phyloP scores from a whole-genome alignment of 1,140 invertebrate genomes.

The Bombus confusus region DNA sequence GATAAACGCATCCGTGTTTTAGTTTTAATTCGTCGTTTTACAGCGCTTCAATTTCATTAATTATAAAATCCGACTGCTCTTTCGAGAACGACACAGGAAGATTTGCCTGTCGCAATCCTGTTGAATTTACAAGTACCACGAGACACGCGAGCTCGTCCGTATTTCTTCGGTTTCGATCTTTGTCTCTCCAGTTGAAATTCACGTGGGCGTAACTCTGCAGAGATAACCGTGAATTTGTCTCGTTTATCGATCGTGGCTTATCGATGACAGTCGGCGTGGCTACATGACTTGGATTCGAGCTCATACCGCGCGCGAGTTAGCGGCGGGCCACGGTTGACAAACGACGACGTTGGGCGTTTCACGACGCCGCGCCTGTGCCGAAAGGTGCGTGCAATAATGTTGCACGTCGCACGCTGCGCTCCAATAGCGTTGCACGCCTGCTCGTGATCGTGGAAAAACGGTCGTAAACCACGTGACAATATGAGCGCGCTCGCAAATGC shows the following conservation, averaged over 20 bases:
- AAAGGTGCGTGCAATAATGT: conserved; percentile 9
- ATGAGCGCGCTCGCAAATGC: neutral
- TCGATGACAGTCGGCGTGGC: conserved; percentile 38
- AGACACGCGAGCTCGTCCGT: conserved; percentile 16
- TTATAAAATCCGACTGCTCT: no score
- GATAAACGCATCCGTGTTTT: no score
- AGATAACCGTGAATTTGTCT: conserved; percentile 48
- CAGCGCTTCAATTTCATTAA: no score
- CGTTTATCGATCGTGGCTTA: conserved; percentile 46
- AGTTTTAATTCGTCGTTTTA: no score
- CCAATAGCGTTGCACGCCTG: neutral
- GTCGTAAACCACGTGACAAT: neutral
- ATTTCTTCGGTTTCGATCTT: conserved; percentile 12
- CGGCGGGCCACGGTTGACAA: conserved; percentile 30
- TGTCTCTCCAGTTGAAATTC: conserved; percentile 30
- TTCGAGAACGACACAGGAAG: neutral
- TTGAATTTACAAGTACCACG: conserved; percentile 39
- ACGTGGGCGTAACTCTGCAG: conserved; percentile 39
- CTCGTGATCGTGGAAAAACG: neutral
- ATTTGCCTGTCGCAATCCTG: neutral
- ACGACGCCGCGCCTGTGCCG: conserved; percentile 24
- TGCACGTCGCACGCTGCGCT: neutral
- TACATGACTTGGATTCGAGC: conserved; percentile 38
- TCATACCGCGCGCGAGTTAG: conserved; percentile 4
- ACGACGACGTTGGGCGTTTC: conserved; percentile 4